Evolutionary conservation across 1,140 invertebrate genomes (phyloP).

Genomic region (Parasteatoda tepidariorum): DNA sequence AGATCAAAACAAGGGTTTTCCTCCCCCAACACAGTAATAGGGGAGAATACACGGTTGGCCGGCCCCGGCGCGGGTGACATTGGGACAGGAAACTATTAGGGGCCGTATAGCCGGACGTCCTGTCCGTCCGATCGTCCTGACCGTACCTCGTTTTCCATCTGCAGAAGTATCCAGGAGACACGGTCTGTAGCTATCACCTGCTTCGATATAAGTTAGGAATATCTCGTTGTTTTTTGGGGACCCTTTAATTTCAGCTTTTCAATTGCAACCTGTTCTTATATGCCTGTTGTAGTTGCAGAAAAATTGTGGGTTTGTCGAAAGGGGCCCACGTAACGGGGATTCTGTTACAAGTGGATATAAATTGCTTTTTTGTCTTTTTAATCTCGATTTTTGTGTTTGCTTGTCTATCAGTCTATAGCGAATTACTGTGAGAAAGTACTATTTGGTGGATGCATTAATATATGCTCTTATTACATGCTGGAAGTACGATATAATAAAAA

Average conservation of each 20-base stretch:
- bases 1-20: too few relatives aligned
- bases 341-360: not conserved
- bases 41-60: constrained; percentile 9
- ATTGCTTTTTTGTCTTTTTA: too few relatives aligned
- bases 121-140: constrained; percentile 12
- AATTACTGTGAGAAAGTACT: too few relatives aligned
- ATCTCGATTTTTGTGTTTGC: too few relatives aligned
- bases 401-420: too few relatives aligned
- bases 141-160: constrained; percentile 29
- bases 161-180: constrained; percentile 39
- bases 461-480: too few relatives aligned
- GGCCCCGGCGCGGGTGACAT: constrained; percentile 41
- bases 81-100: constrained; percentile 49
- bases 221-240: not conserved
- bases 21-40: not conserved
- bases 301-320: not conserved
- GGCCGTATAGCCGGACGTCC: constrained; percentile 6
- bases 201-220: not conserved
- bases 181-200: constrained; percentile 53
- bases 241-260: too few relatives aligned
- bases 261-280: constrained; percentile 27
- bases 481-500: too few relatives aligned
- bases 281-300: too few relatives aligned
- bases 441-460: too few relatives aligned
- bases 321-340: not conserved